These are phyloP conservation scores for Calvadosia cruxmelitensis DNA, from an alignment of 30 jellyfish, hydroid and myxozoan genomes.

Conservation along the genomic window DNA sequence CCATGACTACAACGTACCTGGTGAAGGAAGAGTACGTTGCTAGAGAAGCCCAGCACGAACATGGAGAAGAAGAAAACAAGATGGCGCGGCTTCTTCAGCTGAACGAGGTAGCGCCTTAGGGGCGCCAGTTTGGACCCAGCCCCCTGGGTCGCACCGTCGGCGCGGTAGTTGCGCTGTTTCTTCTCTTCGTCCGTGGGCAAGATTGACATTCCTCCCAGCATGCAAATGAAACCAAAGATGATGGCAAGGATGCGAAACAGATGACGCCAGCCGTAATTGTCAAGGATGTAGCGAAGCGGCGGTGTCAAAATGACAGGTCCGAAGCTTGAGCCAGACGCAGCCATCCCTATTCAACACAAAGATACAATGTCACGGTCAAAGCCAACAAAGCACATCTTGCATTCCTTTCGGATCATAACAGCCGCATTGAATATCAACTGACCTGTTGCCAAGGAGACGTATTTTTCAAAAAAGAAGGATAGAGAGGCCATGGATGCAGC, in stretches of 20 bases:
- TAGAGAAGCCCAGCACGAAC: not conserved
- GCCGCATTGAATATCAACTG: too few species aligned
- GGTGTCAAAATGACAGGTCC: slow-evolving; percentile 1
- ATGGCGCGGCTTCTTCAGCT: not conserved
- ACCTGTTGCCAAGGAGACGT: not conserved
- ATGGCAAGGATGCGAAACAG: not conserved
- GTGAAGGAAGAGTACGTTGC: not conserved
- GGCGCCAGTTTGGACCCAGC: not conserved
- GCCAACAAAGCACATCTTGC: too few species aligned
- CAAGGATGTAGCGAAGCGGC: not conserved
- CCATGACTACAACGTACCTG: not conserved
- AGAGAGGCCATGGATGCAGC: slow-evolving; percentile 1
- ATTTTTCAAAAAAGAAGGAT: not conserved
- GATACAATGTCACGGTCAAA: too few species aligned
- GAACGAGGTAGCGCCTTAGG: not conserved
- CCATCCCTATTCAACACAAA: not conserved
- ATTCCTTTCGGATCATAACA: too few species aligned
- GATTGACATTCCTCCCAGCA: not conserved
- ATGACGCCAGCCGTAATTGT: slow-evolving; percentile 2
- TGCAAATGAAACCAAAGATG: not conserved
- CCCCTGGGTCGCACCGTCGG: not conserved
- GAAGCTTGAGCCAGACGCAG: not conserved
- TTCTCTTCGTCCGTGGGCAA: not conserved
- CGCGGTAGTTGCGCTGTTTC: not conserved
- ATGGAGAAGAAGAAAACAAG: not conserved